A percentile compares a stretch with the other conserved stretches of the same genome.
Evolutionary conservation across 2,113 vertebrate genomes (phyloP).

Genomic region (Burhinus bistriatus): DNA sequence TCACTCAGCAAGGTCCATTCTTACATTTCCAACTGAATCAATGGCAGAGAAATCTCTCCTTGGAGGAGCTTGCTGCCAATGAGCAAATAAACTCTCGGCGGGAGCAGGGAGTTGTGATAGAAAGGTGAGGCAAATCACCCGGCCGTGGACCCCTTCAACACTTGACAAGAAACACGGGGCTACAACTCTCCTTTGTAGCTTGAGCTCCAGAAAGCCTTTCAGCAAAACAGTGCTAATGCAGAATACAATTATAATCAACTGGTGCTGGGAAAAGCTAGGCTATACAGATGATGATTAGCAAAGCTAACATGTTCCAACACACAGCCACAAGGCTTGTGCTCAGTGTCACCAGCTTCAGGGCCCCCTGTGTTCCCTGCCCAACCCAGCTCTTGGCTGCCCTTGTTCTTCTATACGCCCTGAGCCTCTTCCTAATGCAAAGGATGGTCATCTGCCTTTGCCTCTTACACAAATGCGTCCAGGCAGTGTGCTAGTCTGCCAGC

Average conservation of each 20-base stretch:
- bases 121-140: not conserved
- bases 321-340: not conserved
- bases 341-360: not conserved
- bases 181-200: not conserved
- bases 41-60: not conserved
- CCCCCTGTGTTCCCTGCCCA: not conserved
- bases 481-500: not conserved
- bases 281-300: not conserved
- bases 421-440: not conserved
- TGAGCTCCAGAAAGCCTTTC: not conserved
- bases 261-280: not conserved
- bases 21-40: not conserved
- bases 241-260: not conserved
- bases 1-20: not conserved
- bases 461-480: not conserved
- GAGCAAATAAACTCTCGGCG: not conserved
- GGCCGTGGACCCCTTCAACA: not conserved
- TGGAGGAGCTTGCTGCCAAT: not conserved
- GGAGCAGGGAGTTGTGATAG: not conserved
- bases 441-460: not conserved
- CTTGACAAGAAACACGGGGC: not conserved
- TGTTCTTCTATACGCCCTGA: not conserved
- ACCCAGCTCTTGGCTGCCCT: not conserved
- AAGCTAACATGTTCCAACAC: not conserved
- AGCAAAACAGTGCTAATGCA: not conserved